These are phyloP conservation scores for Nyctereutes procyonoides DNA, from an alignment of 2,113 vertebrate species.

Conservation along the genomic window DNA sequence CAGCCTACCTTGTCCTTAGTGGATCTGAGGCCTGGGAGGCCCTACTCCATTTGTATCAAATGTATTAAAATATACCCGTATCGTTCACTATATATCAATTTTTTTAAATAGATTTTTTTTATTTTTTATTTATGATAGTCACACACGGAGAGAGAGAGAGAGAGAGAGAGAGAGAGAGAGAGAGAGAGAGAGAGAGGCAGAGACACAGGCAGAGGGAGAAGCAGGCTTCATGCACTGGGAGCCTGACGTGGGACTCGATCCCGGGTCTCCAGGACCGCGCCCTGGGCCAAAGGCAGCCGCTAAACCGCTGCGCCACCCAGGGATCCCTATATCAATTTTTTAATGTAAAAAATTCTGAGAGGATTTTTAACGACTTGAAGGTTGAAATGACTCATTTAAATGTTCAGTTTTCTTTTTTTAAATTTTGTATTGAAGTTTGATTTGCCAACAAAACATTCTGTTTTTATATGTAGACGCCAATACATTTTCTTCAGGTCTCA, in stretches of 20 bases:
- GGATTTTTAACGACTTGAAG: neutral
- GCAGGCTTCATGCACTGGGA: too few species aligned
- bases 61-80: neutral
- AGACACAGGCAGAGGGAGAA: too few species aligned
- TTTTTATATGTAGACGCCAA: neutral
- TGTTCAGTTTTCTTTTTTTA: neutral
- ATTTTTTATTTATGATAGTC: too few species aligned
- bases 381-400: neutral
- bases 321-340: neutral
- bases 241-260: too few species aligned
- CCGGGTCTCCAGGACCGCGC: too few species aligned
- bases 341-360: conserved; percentile 16
- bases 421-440: too few species aligned
- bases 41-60: neutral
- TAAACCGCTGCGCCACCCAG: too few species aligned
- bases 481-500: neutral
- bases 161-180: too few species aligned
- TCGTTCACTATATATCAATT: neutral
- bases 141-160: too few species aligned
- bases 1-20: neutral
- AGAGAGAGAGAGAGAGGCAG: too few species aligned
- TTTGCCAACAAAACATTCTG: neutral
- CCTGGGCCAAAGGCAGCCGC: too few species aligned
- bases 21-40: neutral
- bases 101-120: too few species aligned